Evolutionary conservation across 2,113 vertebrate genomes (phyloP).

Genomic region (Kryptolebias marmoratus): DNA sequence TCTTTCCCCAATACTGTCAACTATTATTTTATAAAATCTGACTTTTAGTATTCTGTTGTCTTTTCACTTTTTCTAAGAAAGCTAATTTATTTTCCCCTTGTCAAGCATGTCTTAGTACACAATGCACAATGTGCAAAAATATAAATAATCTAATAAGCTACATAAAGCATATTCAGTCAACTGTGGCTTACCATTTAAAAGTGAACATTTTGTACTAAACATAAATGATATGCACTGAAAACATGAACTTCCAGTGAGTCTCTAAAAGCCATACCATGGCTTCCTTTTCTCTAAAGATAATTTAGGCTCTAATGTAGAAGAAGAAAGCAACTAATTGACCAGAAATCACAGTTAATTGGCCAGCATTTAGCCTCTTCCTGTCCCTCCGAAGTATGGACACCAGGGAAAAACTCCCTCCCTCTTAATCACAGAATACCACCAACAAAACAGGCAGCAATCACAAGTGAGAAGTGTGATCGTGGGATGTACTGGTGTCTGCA

Average conservation of each 20-base stretch:
- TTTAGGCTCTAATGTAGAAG: conserved; percentile 58
- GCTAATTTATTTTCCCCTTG: conserved; percentile 70
- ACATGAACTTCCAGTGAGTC: conserved; percentile 35
- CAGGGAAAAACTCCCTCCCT: conserved; percentile 42
- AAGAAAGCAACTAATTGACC: conserved; percentile 76
- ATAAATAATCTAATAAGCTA: too few relatives aligned
- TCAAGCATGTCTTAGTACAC: conserved; percentile 37
- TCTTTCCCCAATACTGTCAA: conserved; percentile 85
- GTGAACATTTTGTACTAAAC: not conserved
- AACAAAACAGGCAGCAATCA: conserved; percentile 46
- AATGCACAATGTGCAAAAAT: not conserved
- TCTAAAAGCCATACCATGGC: conserved; percentile 32
- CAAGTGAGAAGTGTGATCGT: conserved; percentile 37
- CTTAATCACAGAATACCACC: conserved; percentile 50
- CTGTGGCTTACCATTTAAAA: too few relatives aligned
- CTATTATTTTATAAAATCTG: conserved; percentile 91
- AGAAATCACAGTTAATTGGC: conserved; percentile 78
- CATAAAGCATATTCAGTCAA: too few relatives aligned
- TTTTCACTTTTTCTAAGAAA: conserved; percentile 88
- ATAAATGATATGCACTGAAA: conserved; percentile 20
- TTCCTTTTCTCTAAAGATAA: conserved; percentile 69
- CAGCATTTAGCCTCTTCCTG: conserved; percentile 76
- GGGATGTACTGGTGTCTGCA: conserved; percentile 33
- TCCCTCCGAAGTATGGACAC: conserved; percentile 50
- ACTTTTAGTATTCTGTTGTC: conserved; percentile 86